phyloP scores from a whole-genome alignment of 1,140 invertebrate species.

The Thaumetopoea pityocampa region DNA sequence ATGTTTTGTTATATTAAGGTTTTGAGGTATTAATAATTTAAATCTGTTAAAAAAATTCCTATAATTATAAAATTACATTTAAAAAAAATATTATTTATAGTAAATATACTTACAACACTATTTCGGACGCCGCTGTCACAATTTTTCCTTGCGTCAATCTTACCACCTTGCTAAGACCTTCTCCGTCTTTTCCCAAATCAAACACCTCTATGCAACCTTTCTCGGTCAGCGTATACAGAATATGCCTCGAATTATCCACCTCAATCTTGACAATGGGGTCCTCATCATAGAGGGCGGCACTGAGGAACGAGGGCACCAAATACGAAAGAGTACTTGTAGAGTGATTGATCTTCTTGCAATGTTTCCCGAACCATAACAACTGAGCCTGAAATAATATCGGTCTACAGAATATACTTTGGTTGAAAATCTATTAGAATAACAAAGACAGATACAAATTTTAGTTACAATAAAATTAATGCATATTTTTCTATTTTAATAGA shows the following conservation, averaged over 20 bases:
- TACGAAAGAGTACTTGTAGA: conserved; percentile 92
- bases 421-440: too few species aligned
- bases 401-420: conserved; percentile 2
- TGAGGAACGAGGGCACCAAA: conserved; percentile 93
- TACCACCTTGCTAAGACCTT: conserved; percentile 82
- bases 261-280: conserved; percentile 94
- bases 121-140: conserved; percentile 84
- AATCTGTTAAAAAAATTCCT: too few species aligned
- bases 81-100: conserved; percentile 8
- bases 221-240: conserved; percentile 93
- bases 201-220: conserved; percentile 90
- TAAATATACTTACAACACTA: conserved; percentile 83
- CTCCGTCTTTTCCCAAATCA: conserved; percentile 90
- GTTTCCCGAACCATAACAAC: conserved; percentile 94
- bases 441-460: too few species aligned
- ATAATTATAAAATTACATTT: too few species aligned
- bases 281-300: conserved; percentile 88
- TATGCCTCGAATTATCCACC: conserved; percentile 92
- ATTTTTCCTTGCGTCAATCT: conserved; percentile 88
- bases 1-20: too few species aligned
- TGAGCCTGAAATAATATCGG: conserved; percentile 78
- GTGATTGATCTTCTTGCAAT: conserved; percentile 96
- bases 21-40: too few species aligned
- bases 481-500: too few species aligned
- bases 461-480: too few species aligned